phyloP scores from a whole-genome alignment of 2,113 vertebrate genomes.

The Hiodon alosoides region DNA sequence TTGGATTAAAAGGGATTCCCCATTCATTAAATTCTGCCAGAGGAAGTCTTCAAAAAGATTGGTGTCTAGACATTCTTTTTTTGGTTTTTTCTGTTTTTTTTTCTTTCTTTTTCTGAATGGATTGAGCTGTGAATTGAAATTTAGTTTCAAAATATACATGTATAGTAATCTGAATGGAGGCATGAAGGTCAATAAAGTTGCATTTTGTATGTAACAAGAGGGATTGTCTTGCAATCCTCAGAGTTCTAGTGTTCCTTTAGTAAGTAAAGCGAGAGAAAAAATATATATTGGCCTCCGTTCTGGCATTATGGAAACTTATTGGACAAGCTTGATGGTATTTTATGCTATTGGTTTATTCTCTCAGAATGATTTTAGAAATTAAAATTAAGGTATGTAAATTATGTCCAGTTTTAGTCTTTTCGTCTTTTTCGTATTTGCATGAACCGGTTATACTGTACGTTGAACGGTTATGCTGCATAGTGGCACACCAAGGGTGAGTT shows the following conservation, averaged over 20 bases:
- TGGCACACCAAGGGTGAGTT: neutral
- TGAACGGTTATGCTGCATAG: too few species aligned
- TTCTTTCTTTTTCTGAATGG: slow-evolving; percentile 78
- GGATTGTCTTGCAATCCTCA: slow-evolving; percentile 20
- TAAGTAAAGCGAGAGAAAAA: neutral
- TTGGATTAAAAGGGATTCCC: slow-evolving; percentile 86
- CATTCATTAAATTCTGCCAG: slow-evolving; percentile 81
- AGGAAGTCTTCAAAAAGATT: slow-evolving; percentile 81
- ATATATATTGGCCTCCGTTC: neutral
- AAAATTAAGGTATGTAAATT: too few species aligned
- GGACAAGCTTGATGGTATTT: too few species aligned
- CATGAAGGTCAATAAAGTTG: slow-evolving; percentile 99
- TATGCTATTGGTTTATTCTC: too few species aligned
- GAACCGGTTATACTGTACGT: too few species aligned
- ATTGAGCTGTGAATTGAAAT: slow-evolving; percentile 99
- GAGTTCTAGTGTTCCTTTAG: slow-evolving; percentile 27
- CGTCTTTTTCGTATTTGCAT: too few species aligned
- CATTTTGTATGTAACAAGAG: slow-evolving; percentile 96
- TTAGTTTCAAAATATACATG: slow-evolving; percentile 98
- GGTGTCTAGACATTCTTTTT: slow-evolving; percentile 87
- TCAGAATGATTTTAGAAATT: too few species aligned
- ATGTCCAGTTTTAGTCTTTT: too few species aligned
- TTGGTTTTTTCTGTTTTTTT: slow-evolving; percentile 84
- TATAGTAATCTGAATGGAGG: slow-evolving; percentile 99
- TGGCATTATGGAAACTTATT: too few species aligned